Evolutionary conservation across 2,888 invertebrate species (phyloP), one percentile per base, ranked within the genome.

Genomic region (Polietes domitor): DNA sequence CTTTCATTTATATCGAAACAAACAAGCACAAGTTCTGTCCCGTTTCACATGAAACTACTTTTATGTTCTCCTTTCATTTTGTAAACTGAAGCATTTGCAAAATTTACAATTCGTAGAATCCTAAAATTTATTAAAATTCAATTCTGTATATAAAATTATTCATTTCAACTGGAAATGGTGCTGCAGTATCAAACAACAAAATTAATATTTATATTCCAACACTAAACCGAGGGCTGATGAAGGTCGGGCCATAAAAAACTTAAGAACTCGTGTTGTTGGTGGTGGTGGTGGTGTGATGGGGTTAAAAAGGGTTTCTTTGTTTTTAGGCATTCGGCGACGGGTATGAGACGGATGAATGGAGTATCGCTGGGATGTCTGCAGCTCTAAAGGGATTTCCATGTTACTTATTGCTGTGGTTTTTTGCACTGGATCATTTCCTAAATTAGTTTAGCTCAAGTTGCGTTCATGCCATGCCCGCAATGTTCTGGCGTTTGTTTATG

Each of bases 401-500:
- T 50, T 50, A 17, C 61, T 28, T 21, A 61, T 50, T 32, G 43
- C 15, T 55, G 9, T 61, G 15, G 75, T 80, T 77, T 77, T 71
- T 47, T 10, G 43, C 21, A 37, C n/a, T 73, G 80, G 83, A 84
- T 81, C 68, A 78, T 78, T 81, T 81, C 24, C 21, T 47, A 78
- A 84, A 81, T 84, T 84, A 81, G 84, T 81, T 81, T 78, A 76
- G 68, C 80, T 77, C 80, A 75, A 72, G 71, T 83, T 78, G 55
- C 47, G 63, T 47, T 55, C 55, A 17, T 61, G n/a, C 28, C 65
- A 65, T 65, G 7, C 17, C 63, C 63, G 24, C 63, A 63, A 58
- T 58, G 58, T 58, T 63, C 2, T 21, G 32, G 12, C 63, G 17
- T 37, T 41, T 37, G 65, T 12, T 26, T 58, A 24, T 24, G 24